Evolutionary conservation across 2,888 invertebrate genomes (phyloP).

Genomic region (Apodemia mormo): DNA sequence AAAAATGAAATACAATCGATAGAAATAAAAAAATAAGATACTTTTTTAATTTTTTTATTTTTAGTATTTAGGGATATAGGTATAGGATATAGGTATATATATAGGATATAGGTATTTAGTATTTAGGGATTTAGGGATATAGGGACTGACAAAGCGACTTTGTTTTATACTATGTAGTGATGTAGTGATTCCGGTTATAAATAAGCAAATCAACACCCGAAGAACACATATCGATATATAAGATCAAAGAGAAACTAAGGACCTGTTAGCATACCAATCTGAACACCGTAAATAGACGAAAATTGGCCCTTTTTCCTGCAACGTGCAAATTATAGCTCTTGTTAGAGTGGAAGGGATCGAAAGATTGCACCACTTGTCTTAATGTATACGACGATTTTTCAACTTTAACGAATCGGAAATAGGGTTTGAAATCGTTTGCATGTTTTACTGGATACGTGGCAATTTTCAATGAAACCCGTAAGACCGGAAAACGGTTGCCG

Average conservation of each 20-base stretch:
- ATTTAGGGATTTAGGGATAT: too few species aligned
- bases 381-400: conserved; percentile 36
- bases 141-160: not conserved
- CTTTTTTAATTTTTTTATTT: too few species aligned
- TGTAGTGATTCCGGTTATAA: not conserved
- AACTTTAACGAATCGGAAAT: not conserved
- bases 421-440: conserved; percentile 24
- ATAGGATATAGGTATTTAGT: too few species aligned
- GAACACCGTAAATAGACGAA: conserved; percentile 37
- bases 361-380: conserved; percentile 43
- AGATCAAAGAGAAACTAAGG: conserved; percentile 14
- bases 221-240: not conserved
- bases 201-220: not conserved
- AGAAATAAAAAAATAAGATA: too few species aligned
- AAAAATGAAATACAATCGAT: too few species aligned
- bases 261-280: conserved; percentile 27
- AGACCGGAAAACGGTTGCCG: conserved; percentile 34
- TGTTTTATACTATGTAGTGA: not conserved
- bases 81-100: too few species aligned
- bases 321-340: conserved; percentile 42
- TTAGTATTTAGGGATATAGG: too few species aligned
- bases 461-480: conserved; percentile 32
- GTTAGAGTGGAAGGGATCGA: conserved; percentile 40
- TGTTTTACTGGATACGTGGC: conserved; percentile 24
- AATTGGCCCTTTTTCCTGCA: conserved; percentile 45